A percentile compares a stretch with the other conserved stretches of the same genome.
Conservation (phyloP, 1,140 invertebrate genomes). For the Drosophila santomea region DNA sequence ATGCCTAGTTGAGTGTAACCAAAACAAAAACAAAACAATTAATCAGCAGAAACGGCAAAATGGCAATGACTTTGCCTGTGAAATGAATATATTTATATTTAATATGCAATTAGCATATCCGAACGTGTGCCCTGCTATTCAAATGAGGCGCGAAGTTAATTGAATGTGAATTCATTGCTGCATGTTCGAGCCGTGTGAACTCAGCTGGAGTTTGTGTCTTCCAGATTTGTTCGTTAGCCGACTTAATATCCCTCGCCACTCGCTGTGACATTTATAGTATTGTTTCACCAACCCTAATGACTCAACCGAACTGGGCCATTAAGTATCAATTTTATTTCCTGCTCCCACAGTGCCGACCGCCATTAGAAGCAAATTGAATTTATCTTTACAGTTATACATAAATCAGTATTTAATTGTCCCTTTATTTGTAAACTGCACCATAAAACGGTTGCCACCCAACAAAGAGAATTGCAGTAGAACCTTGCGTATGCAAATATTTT, state of each 20-base stretch:
- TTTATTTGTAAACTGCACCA: conserved; percentile 31
- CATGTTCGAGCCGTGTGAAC: conserved; percentile 38
- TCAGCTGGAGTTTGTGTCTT: conserved; percentile 46
- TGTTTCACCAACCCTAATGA: conserved; percentile 39
- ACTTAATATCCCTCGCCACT: conserved; percentile 29
- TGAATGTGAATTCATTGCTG: conserved; percentile 54
- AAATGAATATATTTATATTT: conserved; percentile 47
- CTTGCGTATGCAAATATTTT: conserved; percentile 8
- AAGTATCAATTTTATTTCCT: conserved; percentile 31
- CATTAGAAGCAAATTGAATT: conserved; percentile 38
- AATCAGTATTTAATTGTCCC: conserved; percentile 26
- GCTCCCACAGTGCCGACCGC: neutral
- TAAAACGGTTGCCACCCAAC: conserved; percentile 19
- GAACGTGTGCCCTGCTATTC: conserved; percentile 51
- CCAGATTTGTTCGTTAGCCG: conserved; percentile 33
- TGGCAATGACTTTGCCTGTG: conserved; percentile 45
- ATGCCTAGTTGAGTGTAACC: conserved; percentile 50
- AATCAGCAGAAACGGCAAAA: conserved; percentile 56
- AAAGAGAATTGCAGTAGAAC: neutral
- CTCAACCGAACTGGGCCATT: conserved; percentile 28
- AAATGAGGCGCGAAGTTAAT: conserved; percentile 47
- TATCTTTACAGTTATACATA: conserved; percentile 38
- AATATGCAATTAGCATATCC: conserved; percentile 46
- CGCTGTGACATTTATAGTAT: conserved; percentile 43
- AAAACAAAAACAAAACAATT: conserved; percentile 76